Evolutionary conservation across 2,888 invertebrate species (phyloP).

Genomic region (Orthosia gothica): DNA sequence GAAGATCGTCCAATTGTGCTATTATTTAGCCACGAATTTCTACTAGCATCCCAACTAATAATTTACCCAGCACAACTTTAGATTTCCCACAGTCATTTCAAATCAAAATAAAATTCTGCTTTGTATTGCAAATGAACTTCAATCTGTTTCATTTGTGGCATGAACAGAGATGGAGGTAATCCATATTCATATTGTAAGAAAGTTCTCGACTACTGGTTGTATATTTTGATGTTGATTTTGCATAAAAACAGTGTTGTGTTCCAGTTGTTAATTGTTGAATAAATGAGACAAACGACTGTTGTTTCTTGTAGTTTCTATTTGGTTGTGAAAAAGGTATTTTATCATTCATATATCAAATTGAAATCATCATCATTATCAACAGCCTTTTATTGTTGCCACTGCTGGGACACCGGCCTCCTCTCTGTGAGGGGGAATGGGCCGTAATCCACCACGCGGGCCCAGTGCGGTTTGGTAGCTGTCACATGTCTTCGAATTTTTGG

Average conservation of each 20-base stretch:
- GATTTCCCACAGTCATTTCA: conserved; percentile 8
- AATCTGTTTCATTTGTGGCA: conserved; percentile 36
- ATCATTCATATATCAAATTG: background rate
- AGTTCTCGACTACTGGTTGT: conserved; percentile 22
- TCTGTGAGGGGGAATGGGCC: no score
- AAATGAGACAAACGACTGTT: conserved; percentile 23
- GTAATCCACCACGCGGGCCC: no score
- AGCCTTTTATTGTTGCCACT: no score
- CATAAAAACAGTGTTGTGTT: conserved; percentile 28
- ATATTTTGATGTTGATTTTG: conserved; percentile 42
- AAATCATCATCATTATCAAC: background rate
- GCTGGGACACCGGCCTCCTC: no score
- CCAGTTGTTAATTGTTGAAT: conserved; percentile 30
- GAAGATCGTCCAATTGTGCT: no score
- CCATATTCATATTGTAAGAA: conserved; percentile 57
- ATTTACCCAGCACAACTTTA: background rate
- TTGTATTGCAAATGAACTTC: conserved; percentile 56
- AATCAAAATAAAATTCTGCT: conserved; percentile 41
- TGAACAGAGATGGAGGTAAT: conserved; percentile 20
- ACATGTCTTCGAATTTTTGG: no score
- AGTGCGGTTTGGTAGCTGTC: no score
- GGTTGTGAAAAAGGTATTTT: background rate
- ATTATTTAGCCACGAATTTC: no score
- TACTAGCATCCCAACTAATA: background rate
- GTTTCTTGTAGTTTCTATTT: background rate